These are phyloP conservation scores for Falco peregrinus DNA, from an alignment of 2,797 vertebrate genomes.

Conservation along the genomic window DNA sequence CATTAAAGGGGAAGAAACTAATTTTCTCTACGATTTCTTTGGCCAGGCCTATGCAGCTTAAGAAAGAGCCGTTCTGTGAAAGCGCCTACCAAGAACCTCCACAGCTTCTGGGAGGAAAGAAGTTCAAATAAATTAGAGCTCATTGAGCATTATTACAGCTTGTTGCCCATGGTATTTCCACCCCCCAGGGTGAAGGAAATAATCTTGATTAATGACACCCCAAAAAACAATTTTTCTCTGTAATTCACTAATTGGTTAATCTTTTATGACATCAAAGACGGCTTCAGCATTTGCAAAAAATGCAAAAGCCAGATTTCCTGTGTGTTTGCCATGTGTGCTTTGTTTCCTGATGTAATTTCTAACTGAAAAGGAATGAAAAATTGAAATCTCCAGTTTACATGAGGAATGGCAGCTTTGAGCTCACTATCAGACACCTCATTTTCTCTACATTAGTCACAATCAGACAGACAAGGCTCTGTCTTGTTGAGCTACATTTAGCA, in stretches of 20 bases:
- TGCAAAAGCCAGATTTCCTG: slow-evolving; percentile 61
- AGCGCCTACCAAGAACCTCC: background rate
- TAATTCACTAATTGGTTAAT: slow-evolving; percentile 67
- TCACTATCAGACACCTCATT: slow-evolving; percentile 55
- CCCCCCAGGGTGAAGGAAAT: slow-evolving; percentile 54
- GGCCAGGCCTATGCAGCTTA: background rate
- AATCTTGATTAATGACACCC: slow-evolving; percentile 66
- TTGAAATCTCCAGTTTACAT: slow-evolving; percentile 65
- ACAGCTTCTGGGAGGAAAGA: background rate
- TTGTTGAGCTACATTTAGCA: slow-evolving; percentile 65
- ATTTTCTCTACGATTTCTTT: slow-evolving; percentile 36
- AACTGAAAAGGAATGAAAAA: slow-evolving; percentile 62
- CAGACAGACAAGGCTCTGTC: slow-evolving; percentile 52
- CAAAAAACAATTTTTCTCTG: slow-evolving; percentile 53
- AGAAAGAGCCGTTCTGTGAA: background rate
- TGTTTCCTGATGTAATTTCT: slow-evolving; percentile 66
- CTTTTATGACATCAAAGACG: slow-evolving; percentile 58
- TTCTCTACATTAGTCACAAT: slow-evolving; percentile 70
- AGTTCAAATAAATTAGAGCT: slow-evolving; percentile 56
- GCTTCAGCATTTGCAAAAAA: slow-evolving; percentile 43
- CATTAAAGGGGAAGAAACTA: slow-evolving; percentile 39
- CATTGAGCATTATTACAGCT: slow-evolving; percentile 44
- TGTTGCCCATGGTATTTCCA: slow-evolving; percentile 63
- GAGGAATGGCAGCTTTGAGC: slow-evolving; percentile 57
- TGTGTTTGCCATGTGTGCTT: slow-evolving; percentile 45